phyloP scores from a whole-genome alignment of 2,888 invertebrate genomes.

The Cerastis rubricosa region DNA sequence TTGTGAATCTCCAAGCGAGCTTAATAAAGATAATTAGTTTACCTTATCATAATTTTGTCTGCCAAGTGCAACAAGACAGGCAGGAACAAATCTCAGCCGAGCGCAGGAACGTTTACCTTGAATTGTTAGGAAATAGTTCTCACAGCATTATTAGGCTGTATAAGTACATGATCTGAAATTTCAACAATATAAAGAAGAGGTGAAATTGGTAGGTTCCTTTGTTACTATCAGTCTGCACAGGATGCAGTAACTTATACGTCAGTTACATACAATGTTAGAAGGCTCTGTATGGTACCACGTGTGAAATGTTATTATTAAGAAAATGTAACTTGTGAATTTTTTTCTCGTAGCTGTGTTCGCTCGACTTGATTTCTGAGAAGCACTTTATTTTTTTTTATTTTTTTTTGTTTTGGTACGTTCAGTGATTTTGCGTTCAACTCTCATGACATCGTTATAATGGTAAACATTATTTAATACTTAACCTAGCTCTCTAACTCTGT shows the following conservation, averaged over 20 bases:
- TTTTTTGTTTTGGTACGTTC: too few species aligned
- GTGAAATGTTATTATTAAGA: neutral
- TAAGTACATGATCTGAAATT: neutral
- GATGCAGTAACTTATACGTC: neutral
- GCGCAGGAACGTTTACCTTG: neutral
- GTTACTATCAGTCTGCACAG: neutral
- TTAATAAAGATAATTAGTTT: neutral
- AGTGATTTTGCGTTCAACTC: neutral
- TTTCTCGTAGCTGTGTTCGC: neutral
- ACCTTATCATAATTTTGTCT: neutral
- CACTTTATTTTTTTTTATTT: neutral
- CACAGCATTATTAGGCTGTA: neutral
- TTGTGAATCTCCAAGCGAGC: neutral
- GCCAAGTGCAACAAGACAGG: neutral
- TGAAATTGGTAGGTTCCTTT: neutral
- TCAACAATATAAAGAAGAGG: neutral
- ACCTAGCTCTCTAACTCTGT: too few species aligned
- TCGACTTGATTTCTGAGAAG: neutral
- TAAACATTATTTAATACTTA: neutral
- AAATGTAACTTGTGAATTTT: neutral
- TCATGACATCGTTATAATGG: neutral
- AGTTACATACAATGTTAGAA: neutral
- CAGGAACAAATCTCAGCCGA: neutral
- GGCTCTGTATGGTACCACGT: neutral
- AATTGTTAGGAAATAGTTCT: neutral